Evolutionary conservation across 2,888 invertebrate species (phyloP), one percentile per base, ranked within the genome.

Genomic region (Lasioglossum oenotherae): DNA sequence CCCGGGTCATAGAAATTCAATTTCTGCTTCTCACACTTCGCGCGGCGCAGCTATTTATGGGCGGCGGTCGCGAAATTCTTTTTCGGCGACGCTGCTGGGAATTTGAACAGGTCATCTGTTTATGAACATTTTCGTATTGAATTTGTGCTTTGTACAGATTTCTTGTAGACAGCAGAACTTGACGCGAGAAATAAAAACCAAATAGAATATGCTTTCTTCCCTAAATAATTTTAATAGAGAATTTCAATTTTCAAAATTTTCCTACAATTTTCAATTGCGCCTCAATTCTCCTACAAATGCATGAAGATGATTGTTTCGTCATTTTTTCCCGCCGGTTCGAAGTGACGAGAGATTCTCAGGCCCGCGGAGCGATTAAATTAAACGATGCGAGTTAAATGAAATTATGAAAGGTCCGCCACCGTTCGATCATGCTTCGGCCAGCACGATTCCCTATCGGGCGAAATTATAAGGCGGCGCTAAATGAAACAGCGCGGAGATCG

Each of bases 401-500:
- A 35, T 67, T 67, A 67, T 35, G 35, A 35, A 35, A 67, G 31
- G 67, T 31, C 8, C 8, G 67, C 67, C 67, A 31, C 35, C 67
- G 67, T 67, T 67, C 67, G 67, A 67, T 67, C 35, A 31, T 35
- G 8, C 8, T 1, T 8, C 19, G 35, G 8, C 31, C 3, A 38
- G 69, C 41, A 38, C 4, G 69, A 69, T 69, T n/a, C 41, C 41
- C 38, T n/a, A 35, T 44, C 19, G 6, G 14, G 60, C n/a, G 10
- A 60, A 79, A 79, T 74, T 73, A 38, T 35, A 74, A 74, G 44
- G n/a, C 46, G n/a, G 23, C 74, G 67, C 73, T 84, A 67, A 85
- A 85, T 85, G 84, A 71, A 85, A 79, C 79, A 73, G 57, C 69
- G 60, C 44, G 60, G 44, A 64, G 76, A 73, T 53, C n/a, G 53